Conservation (phyloP, 2,888 invertebrate species). For the Aphodius sticticus region DNA sequence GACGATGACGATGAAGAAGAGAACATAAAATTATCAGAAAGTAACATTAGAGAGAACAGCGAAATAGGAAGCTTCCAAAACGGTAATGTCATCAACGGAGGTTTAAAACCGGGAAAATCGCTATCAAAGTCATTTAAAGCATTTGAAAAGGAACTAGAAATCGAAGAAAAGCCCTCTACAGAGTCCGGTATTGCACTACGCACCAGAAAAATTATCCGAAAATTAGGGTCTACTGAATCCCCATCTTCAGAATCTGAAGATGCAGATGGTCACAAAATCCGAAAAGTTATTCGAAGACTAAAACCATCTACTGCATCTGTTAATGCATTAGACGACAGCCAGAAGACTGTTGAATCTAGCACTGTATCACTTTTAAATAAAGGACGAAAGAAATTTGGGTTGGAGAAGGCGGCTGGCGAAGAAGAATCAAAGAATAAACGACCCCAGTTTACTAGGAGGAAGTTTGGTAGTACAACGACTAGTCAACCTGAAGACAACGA, state of each 20-base stretch:
- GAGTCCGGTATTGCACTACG: slow-evolving; percentile 50
- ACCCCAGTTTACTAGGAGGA: neutral
- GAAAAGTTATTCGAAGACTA: slow-evolving; percentile 40
- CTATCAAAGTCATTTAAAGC: slow-evolving; percentile 25
- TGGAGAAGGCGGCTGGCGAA: neutral
- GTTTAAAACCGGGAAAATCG: slow-evolving; percentile 33
- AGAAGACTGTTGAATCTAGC: slow-evolving; percentile 10
- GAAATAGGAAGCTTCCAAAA: slow-evolving; percentile 48
- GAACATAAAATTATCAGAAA: slow-evolving; percentile 59
- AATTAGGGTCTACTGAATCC: slow-evolving; percentile 47
- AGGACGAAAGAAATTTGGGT: neutral
- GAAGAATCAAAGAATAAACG: slow-evolving; percentile 13
- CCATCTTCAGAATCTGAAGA: slow-evolving; percentile 11
- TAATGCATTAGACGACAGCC: neutral
- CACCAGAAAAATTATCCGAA: slow-evolving; percentile 55
- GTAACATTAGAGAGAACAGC: slow-evolving; percentile 58
- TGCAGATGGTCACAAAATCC: slow-evolving; percentile 19
- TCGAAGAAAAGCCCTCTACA: slow-evolving; percentile 36
- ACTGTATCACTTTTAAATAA: slow-evolving; percentile 7
- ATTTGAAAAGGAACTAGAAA: slow-evolving; percentile 15
- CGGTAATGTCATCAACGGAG: slow-evolving; percentile 40
- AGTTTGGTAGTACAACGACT: slow-evolving; percentile 7
- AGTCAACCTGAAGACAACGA: slow-evolving; percentile 7
- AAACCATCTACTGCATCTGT: slow-evolving; percentile 33
- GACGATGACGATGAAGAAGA: slow-evolving; percentile 51